phyloP scores from a whole-genome alignment of 2,888 invertebrate species.

The Beris chalybata region DNA sequence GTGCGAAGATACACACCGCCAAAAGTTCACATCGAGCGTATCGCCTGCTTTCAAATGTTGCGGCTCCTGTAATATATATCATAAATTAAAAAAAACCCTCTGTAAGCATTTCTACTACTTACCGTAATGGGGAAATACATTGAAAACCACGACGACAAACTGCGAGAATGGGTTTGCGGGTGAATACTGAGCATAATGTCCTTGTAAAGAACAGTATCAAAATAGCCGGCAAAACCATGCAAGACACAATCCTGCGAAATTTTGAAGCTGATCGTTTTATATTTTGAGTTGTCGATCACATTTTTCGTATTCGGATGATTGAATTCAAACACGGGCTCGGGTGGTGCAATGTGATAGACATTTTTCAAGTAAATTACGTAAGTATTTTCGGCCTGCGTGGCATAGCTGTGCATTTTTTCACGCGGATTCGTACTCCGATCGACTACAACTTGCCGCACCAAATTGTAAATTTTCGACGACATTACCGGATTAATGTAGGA shows the following conservation, averaged over 20 bases:
- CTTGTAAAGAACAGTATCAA: conserved; percentile 84
- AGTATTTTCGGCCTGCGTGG: conserved; percentile 68
- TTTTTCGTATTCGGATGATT: conserved; percentile 82
- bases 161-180: conserved; percentile 83
- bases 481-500: conserved; percentile 93
- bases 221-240: conserved; percentile 96
- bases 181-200: conserved; percentile 86
- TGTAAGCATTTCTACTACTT: conserved; percentile 43
- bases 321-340: conserved; percentile 75
- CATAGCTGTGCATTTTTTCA: conserved; percentile 44
- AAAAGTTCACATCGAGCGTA: conserved; percentile 77
- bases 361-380: conserved; percentile 80
- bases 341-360: conserved; percentile 57
- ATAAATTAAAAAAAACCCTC: background rate
- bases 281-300: conserved; percentile 72
- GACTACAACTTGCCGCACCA: conserved; percentile 29
- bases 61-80: conserved; percentile 47
- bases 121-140: conserved; percentile 89
- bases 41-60: conserved; percentile 68
- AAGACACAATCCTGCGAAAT: conserved; percentile 76
- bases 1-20: conserved; percentile 77
- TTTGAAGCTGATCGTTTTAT: conserved; percentile 67
- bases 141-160: conserved; percentile 99
- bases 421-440: conserved; percentile 56
- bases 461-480: conserved; percentile 81